Evolutionary conservation across 1,140 invertebrate genomes (phyloP), one percentile per base, ranked within the genome.

Genomic region (Pristionchus pacificus): DNA sequence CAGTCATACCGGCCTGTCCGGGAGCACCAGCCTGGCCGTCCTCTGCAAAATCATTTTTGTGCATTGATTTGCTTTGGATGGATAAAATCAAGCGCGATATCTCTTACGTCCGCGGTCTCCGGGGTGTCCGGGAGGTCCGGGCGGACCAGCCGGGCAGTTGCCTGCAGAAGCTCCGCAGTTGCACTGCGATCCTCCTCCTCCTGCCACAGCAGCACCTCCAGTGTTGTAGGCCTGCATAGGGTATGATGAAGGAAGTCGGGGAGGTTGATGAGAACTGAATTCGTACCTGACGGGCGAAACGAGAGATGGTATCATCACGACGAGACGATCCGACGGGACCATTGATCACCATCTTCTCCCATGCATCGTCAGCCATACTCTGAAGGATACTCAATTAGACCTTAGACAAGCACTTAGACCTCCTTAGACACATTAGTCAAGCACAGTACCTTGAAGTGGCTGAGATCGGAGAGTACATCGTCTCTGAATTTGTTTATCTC

Each of bases 81-180:
- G 38, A 19, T 49, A 49, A 49, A 49, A 49, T 49, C 6, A 19
- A 49, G 6, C 6, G 38, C 6, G 6, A 10, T 10, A 49, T 49
- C 38, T 6, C 38, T 49, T 49, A 49, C 38, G 38, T 72, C 65
- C 71, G 25, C 49, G 30, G 0, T 72, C 71, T 49, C 71, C 71
- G n/a, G 71, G 71, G 28, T 33, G 49, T 49, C 71, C 71, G 24
- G 71, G 71, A 38, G 71, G 71, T 63, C 71, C 71, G 30, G 71
- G 71, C 19, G 71, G 71, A 61, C 71, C 71, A 62, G 71, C 65
- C 15, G 71, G 71, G 65, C 71, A 72, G 69, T 58, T 58, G 2
- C 6, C 6, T 49, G 38, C 38, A 10, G 38, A 49, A 19, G 38
- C 38, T 49, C 38, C 38, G 38, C 38, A 49, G 38, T 49, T 49